Percentiles rank a stretch among this genome's conserved stretches.
These are phyloP conservation scores for Crematogaster levior DNA, from an alignment of 2,888 invertebrate genomes.

Conservation along the genomic window DNA sequence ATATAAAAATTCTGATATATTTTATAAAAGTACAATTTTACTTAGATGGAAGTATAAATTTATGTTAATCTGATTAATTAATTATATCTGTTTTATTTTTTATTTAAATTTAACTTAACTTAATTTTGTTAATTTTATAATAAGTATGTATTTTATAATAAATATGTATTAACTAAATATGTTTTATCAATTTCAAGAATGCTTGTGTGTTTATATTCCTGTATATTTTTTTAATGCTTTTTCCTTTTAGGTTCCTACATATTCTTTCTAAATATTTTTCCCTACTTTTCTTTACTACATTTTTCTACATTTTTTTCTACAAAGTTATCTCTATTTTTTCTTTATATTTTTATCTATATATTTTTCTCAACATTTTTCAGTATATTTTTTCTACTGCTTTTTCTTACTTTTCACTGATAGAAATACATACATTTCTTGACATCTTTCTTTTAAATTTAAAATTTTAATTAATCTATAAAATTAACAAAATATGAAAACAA, in stretches of 20 bases:
- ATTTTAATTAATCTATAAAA: background rate
- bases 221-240: background rate
- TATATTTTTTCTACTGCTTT: background rate
- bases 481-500: background rate
- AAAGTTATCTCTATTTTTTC: background rate
- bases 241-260: background rate
- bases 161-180: no score
- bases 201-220: background rate
- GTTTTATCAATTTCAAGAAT: background rate
- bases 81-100: background rate
- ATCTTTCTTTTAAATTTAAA: background rate
- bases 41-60: background rate
- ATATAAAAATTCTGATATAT: slow-evolving; percentile 2
- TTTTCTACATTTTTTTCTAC: background rate
- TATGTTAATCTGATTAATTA: background rate
- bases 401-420: background rate
- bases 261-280: background rate
- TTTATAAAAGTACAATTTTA: background rate
- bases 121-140: background rate
- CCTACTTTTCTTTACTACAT: background rate
- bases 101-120: background rate
- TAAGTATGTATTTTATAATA: background rate
- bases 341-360: background rate
- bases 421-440: background rate
- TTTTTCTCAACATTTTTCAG: background rate